Evolutionary conservation across 2,113 vertebrate species (phyloP).

Genomic region (Mustela nigripes): DNA sequence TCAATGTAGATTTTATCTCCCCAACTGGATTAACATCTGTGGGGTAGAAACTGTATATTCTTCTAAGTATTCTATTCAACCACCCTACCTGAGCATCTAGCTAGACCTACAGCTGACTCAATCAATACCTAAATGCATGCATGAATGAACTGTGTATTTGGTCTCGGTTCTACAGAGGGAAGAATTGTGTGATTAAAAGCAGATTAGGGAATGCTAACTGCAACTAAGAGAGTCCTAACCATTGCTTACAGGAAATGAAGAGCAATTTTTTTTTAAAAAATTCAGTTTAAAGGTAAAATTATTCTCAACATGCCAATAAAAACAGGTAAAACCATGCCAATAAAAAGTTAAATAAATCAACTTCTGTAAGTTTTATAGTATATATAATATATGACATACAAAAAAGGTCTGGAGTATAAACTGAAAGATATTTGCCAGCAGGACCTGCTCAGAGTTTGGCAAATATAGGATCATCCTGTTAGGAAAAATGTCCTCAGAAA

Average conservation of each 20-base stretch:
- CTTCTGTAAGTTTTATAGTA: neutral
- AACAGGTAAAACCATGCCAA: neutral
- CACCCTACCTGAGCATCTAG: neutral
- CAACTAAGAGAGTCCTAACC: neutral
- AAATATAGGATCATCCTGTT: neutral
- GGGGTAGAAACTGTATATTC: neutral
- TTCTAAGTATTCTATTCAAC: neutral
- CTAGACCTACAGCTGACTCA: neutral
- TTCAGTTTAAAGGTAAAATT: constrained; percentile 8
- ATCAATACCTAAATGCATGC: neutral
- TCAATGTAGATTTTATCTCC: neutral
- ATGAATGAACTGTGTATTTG: neutral
- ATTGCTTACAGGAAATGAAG: neutral
- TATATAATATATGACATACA: neutral
- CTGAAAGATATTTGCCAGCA: neutral
- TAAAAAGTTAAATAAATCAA: neutral
- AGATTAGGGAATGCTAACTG: neutral
- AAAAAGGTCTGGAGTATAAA: neutral
- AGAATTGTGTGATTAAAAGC: neutral
- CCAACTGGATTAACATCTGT: neutral
- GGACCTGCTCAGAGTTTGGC: neutral
- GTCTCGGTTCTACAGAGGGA: neutral
- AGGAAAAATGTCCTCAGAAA: constrained; percentile 25
- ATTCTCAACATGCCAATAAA: neutral
- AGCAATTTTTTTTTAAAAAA: neutral